Evolutionary conservation across 2,888 invertebrate species (phyloP), one percentile per base, ranked within the genome.

Genomic region (Cordilura impudica): DNA sequence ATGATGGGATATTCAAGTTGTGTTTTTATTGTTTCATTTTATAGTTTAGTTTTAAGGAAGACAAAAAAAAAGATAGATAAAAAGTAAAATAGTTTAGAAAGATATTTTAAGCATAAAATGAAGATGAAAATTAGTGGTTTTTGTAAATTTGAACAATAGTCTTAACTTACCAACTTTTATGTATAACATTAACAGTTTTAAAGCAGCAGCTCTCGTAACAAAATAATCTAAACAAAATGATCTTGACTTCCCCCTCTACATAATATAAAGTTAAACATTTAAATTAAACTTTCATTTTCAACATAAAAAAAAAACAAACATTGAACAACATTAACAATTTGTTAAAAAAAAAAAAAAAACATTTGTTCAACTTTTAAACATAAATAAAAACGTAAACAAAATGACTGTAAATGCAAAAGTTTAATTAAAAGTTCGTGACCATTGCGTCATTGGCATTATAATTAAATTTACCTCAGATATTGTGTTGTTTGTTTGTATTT

Each of bases 351-450:
- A 19, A 53, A 23, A 73, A 39, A 4, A 39, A 39, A 19, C 26
- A 66, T 58, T 73, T 73, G 65, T 51, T 61, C 23, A 78, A 16
- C 43, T 65, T 21, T 53, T 58, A 31, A 8, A 53, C 26, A 26
- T 51, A 29, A 77, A 31, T 35, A 49, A 51, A 23, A n/a, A 21
- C 14, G 60, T n/a, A 54, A 31, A 58, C 43, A 51, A 60, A 10
- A 12, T 26, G 56, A 66, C 47, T 71, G 6, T 21, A 81, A 81
- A 65, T 61, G 74, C 82, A 71, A 73, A 71, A 77, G 76, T 81
- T 82, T 81, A 82, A 82, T 82, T 81, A 82, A 77, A 77, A 81
- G 45, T 76, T 82, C 82, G 82, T 82, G 82, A 82, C 79, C 72
- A 69, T 54, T 77, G 77, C 82, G 81, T 81, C 82, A 82, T 82